A percentile compares a stretch with the other conserved stretches of the same genome.
Evolutionary conservation across 2,113 vertebrate genomes (phyloP).

Genomic region (Halcyon senegalensis): DNA sequence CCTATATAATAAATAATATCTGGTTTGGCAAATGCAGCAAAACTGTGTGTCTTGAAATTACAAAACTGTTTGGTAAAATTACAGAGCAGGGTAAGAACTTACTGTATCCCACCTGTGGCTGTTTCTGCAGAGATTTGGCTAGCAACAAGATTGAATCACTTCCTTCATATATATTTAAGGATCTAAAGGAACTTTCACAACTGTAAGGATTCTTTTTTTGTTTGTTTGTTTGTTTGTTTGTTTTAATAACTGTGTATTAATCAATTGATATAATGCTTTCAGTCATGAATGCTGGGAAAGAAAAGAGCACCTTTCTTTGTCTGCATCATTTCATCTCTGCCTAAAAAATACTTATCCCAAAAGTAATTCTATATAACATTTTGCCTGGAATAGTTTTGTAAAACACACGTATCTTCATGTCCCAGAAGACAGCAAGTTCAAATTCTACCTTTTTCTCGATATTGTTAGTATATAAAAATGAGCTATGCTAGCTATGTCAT

Average conservation of each 20-base stretch:
- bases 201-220: conserved; percentile 81
- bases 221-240: background rate
- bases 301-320: background rate
- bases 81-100: conserved; percentile 3
- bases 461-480: background rate
- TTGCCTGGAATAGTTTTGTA: background rate
- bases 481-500: background rate
- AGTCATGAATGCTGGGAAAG: background rate
- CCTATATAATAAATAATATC: background rate
- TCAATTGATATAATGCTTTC: background rate
- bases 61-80: background rate
- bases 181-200: conserved; percentile 90
- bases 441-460: background rate
- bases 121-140: conserved; percentile 87
- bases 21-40: background rate
- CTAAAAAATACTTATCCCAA: background rate
- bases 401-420: background rate
- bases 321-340: background rate
- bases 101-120: conserved; percentile 46
- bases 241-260: background rate
- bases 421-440: background rate
- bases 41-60: background rate
- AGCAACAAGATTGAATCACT: conserved; percentile 89
- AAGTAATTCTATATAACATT: background rate
- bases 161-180: conserved; percentile 83